Conservation (phyloP, 2,888 invertebrate species). For the Cynaeus angustus region DNA sequence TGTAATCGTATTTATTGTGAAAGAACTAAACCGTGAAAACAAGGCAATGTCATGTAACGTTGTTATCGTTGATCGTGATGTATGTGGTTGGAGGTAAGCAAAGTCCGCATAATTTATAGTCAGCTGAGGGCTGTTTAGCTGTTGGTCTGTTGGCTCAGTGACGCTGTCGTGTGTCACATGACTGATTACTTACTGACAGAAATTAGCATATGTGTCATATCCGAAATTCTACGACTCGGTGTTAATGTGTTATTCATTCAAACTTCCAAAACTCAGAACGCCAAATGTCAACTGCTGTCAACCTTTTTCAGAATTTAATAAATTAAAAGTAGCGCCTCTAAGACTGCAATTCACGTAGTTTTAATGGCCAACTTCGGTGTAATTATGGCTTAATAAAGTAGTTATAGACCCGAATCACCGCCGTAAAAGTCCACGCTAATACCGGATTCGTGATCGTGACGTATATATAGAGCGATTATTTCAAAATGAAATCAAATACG, state of each 20-base stretch:
- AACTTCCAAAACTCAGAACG: background rate
- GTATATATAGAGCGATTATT: no score
- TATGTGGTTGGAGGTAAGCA: constrained; percentile 49
- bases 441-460: background rate
- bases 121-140: constrained; percentile 41
- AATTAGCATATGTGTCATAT: constrained; percentile 48
- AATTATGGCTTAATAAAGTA: constrained; percentile 41
- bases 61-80: constrained; percentile 47
- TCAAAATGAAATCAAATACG: no score
- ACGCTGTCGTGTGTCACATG: constrained; percentile 48
- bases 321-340: background rate
- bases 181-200: constrained; percentile 51
- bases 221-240: constrained; percentile 26
- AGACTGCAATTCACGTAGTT: constrained; percentile 37
- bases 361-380: constrained; percentile 35
- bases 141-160: constrained; percentile 45
- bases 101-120: constrained; percentile 51
- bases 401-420: constrained; percentile 22
- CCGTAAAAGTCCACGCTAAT: constrained; percentile 31
- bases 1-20: constrained; percentile 46
- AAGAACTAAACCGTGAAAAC: constrained; percentile 47
- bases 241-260: background rate
- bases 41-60: constrained; percentile 43
- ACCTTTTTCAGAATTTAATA: constrained; percentile 32
- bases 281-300: constrained; percentile 33